phyloP scores from a whole-genome alignment of 2,113 vertebrate species.

The Odontophorus gujanensis region DNA sequence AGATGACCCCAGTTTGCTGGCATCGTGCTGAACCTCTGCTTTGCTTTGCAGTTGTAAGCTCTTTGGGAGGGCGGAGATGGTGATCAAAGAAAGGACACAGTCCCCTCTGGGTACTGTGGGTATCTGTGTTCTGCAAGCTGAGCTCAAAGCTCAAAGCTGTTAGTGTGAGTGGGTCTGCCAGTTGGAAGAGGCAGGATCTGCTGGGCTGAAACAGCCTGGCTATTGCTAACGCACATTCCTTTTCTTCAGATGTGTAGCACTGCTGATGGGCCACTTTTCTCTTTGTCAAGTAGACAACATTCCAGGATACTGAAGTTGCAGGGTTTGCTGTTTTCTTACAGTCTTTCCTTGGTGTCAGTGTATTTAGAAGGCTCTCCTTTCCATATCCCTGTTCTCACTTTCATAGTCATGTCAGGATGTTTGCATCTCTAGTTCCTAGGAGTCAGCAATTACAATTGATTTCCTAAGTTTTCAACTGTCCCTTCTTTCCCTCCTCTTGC shows the following conservation, averaged over 20 bases:
- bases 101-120: no score
- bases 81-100: not conserved
- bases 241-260: not conserved
- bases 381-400: not conserved
- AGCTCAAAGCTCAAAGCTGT: not conserved
- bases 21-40: not conserved
- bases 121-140: rapidly evolving
- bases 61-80: not conserved
- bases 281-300: not conserved
- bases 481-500: not conserved
- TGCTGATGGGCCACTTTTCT: not conserved
- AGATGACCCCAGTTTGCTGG: not conserved
- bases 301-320: not conserved
- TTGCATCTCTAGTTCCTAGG: not conserved
- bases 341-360: not conserved
- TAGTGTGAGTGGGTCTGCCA: not conserved
- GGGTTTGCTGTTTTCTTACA: not conserved
- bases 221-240: not conserved
- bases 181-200: not conserved
- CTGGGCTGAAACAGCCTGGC: not conserved
- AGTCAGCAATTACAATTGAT: not conserved
- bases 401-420: not conserved
- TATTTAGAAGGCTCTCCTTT: not conserved
- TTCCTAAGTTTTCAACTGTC: not conserved
- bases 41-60: not conserved